Percentiles rank a stretch among this genome's conserved stretches.
Conservation (phyloP, 2,888 invertebrate genomes). For the Stenodera caucasica region DNA sequence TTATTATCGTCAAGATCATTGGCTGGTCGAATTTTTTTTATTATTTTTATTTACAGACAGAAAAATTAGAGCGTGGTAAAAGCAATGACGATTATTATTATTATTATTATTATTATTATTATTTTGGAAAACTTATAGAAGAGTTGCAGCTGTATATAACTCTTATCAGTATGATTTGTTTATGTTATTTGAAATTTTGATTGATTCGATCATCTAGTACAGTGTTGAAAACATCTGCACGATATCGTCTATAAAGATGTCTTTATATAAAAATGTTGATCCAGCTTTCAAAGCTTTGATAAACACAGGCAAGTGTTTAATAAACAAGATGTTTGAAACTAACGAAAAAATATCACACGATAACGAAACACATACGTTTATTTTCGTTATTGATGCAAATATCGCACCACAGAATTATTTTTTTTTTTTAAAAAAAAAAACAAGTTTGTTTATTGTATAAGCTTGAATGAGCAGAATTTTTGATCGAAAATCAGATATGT, state of each 20-base stretch:
- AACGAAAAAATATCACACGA: slow-evolving; percentile 2
- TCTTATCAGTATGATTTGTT: slow-evolving; percentile 21
- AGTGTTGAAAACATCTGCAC: slow-evolving; percentile 24
- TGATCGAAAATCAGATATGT: too few relatives aligned
- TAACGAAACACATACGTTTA: too few relatives aligned
- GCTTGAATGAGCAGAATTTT: too few relatives aligned
- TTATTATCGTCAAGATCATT: slow-evolving; percentile 7
- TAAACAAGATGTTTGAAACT: slow-evolving; percentile 27
- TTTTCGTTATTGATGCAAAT: neutral
- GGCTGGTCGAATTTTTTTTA: neutral
- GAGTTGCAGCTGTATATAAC: neutral
- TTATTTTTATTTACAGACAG: too few relatives aligned
- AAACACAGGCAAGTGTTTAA: slow-evolving; percentile 39
- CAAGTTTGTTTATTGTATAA: too few relatives aligned
- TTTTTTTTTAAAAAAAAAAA: too few relatives aligned
- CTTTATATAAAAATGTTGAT: slow-evolving; percentile 39
- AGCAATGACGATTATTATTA: too few relatives aligned
- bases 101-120: too few relatives aligned
- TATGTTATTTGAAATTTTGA: slow-evolving; percentile 20
- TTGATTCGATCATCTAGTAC: slow-evolving; percentile 21
- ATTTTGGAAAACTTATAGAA: neutral
- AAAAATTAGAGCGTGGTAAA: too few relatives aligned
- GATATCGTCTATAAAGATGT: slow-evolving; percentile 34
- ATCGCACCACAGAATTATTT: neutral
- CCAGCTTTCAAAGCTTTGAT: slow-evolving; percentile 37